Base-by-base conservation (phyloP, 2,797 vertebrate species). In the Silurus lanzhouensis region DNA sequence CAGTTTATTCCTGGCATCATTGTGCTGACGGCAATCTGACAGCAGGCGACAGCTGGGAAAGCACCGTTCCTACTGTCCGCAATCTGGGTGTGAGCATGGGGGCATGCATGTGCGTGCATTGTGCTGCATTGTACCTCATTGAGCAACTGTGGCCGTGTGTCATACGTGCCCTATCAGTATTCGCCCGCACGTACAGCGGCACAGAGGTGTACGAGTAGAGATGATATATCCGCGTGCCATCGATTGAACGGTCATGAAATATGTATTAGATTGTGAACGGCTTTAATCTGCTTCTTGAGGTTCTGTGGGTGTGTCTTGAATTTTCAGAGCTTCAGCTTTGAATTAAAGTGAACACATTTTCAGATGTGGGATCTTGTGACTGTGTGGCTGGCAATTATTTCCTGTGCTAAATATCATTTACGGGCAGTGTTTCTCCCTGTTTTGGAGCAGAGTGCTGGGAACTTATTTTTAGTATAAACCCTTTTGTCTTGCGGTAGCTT, bases 21-120 rank as follows among this genome's bases (percentile, higher is more conserved):
- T 82, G 87, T 84, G 90, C 89, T 93, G 93, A 94, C 90, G 93
- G 89, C 85, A 88, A 87, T 91, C 89, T 92, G 92, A 94, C 89
- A 88, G 84, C 85, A 84, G 79, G 87, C 87, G 91, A 90, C 93
- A 93, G 91, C 93, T 92, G 92, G 85, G 82, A 89, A 86, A 87
- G 84, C 90, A 89, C 74, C 72, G 81, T 78, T 76, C 84, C 84
- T 87, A 83, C 82, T 86, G 76, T 79, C 83, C 58, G 38, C 63
- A 81, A 80, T 87, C 79, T 83, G 82, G 31, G 74, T 31, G 52
- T 66, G 64, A 71, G 27, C 13, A 60, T 88, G 81, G 44, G 58
- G 81, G 71, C 38, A 17, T 77, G 81, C 66, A n/a, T 48, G 60
- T 87, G 83, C 58, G 55, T 83, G 64, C 14, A 31, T 83, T 76